phyloP scores from a whole-genome alignment of 2,113 vertebrate genomes.

The Piprites chloris region DNA sequence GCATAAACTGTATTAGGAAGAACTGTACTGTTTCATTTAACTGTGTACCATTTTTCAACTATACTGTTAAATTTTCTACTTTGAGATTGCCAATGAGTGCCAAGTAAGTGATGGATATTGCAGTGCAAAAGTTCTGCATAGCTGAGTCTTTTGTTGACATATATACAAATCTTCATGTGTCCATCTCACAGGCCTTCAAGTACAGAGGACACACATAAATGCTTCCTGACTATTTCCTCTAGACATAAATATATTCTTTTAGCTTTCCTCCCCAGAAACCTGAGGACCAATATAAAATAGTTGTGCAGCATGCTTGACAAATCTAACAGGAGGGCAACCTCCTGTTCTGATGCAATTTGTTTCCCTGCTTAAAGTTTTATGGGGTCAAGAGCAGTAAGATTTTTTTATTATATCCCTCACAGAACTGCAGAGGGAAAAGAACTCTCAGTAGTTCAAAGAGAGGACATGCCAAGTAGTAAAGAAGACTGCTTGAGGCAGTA shows the following conservation, averaged over 20 bases:
- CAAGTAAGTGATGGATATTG: slow-evolving; percentile 5
- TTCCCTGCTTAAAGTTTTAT: slow-evolving; percentile 39
- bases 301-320: not conserved
- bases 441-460: slow-evolving; percentile 1
- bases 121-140: slow-evolving; percentile 9
- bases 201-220: not conserved
- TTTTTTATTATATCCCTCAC: slow-evolving; percentile 22
- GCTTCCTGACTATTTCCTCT: not conserved
- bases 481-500: not conserved
- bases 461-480: slow-evolving; percentile 13
- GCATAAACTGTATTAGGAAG: not conserved
- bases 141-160: not conserved
- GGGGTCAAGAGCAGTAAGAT: slow-evolving; percentile 41
- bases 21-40: not conserved
- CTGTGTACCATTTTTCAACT: not conserved
- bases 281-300: not conserved
- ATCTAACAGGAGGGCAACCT: slow-evolving; percentile 14
- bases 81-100: slow-evolving; percentile 12
- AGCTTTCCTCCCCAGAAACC: not conserved
- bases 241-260: not conserved
- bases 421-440: slow-evolving; percentile 11
- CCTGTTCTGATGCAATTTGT: slow-evolving; percentile 23
- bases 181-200: not conserved
- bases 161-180: slow-evolving; percentile 24
- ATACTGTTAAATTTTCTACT: slow-evolving; percentile 21